Base-by-base conservation (phyloP, 1,140 invertebrate genomes). In the Cydia fagiglandana region DNA sequence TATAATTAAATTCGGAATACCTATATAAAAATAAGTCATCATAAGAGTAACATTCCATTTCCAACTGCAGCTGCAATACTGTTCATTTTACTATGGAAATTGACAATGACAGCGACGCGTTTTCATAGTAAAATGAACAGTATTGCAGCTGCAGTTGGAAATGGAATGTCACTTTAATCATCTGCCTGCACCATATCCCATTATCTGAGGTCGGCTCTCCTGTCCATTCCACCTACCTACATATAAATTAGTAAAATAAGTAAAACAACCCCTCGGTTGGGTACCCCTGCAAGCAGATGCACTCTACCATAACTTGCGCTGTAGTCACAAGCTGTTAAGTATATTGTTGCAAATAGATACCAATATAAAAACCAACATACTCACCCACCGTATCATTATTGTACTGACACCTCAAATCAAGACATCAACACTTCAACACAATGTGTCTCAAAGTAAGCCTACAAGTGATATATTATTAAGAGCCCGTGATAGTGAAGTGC, bases 361-460 rank as follows among this genome's bases (percentile, higher is more conserved):
- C 66, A 70, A 45, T 73, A 73, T 73, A 73, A 73, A 73, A 73
- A 73, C 45, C 73, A 73, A 73, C 73, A 73, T 53, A 53, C 73
- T n/a, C 73, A 73, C 5, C 41, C 73, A 73, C 73, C 73, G 73
- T 73, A 30, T 50, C 73, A 73, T 73, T 50, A 47, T 41, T 41
- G 13, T 53, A 15, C 45, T 73, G 73, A 73, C 47, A 70, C 30
- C 41, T 73, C 73, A 20, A 73, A 47, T 53, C 73, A 73, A 73
- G 45, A 73, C 73, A 73, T 53, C 47, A 73, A 24, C 47, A 20
- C 47, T 47, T 53, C 47, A 73, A 20, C 47, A 24, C 15, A 24
- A 73, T 73, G 73, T 73, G 17, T 30, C 73, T 50, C 47, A 47
- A 73, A 73, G 73, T 73, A 73, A 28, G 73, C 45, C 45, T 41